Base-by-base conservation (phyloP, 2,888 invertebrate genomes). In the Mylabris sibirica region DNA sequence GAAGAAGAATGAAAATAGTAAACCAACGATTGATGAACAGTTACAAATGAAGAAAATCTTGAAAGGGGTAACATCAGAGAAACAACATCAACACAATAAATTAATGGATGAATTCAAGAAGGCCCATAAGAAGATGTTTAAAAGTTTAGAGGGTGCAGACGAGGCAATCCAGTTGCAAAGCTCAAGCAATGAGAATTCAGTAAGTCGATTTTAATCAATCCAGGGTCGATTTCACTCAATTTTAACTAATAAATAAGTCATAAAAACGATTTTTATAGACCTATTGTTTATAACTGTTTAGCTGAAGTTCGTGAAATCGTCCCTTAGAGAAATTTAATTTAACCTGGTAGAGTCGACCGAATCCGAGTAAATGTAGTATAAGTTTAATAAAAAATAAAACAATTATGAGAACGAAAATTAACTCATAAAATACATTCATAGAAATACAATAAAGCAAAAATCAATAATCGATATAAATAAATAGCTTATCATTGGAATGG, bases 81-180 rank as follows among this genome's bases (percentile, higher is more conserved):
- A 90, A 81, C 89, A 90, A 76, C 89, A 89, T 77, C 90, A 91
- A 75, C 93, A 93, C 79, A 89, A 90, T 75, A 92, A 92, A 76
- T 85, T 96, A 72, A 96, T 96, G 93, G 92, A 95, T 84, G 96
- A 96, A 85, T 96, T 96, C 83, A 94, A 93, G 83, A 91, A 92
- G 80, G 95, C 94, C 5, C 95, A 96, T 85, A 89, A 91, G 78
- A 93, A 92, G 87, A 96, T 96, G 95, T 96, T 96, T 83, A 87
- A 89, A 71, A 85, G 79, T 14, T 60, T 69, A 6, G 74, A 69
- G 26, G 75, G 72, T 26, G 71, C 61, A 6, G 70, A 75, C 57
- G 71, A 68, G 64, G 24, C 35, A 6, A 59, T 35, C 14, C n/a
- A 20, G 11, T 20, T 26, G 34, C 49, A 53, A 38, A 12, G 1